Evolutionary conservation across 2,113 vertebrate genomes (phyloP).

Genomic region (Holacanthus passer): DNA sequence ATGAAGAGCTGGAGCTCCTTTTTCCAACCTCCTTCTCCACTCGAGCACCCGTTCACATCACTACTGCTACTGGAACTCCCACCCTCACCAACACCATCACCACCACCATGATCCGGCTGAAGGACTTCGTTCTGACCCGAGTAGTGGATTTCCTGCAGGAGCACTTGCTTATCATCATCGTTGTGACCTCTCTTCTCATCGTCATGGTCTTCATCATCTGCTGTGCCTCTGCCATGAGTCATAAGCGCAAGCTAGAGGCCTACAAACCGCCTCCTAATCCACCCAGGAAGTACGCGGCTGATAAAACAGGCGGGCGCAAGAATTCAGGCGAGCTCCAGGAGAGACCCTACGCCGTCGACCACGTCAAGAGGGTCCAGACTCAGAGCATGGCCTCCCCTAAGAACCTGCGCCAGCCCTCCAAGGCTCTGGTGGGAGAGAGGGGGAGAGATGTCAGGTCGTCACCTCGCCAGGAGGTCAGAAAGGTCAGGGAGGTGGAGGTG

Average conservation of each 20-base stretch:
- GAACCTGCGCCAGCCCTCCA: slow-evolving; percentile 87
- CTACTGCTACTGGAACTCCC: slow-evolving; percentile 10
- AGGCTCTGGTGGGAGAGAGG: slow-evolving; percentile 76
- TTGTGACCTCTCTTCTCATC: slow-evolving; percentile 91
- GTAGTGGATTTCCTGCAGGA: slow-evolving; percentile 93
- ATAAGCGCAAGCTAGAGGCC: slow-evolving; percentile 93
- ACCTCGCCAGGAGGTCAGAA: slow-evolving; percentile 72
- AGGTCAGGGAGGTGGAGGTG: slow-evolving; percentile 73
- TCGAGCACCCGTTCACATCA: slow-evolving; percentile 26
- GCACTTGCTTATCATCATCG: slow-evolving; percentile 91
- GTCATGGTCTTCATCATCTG: slow-evolving; percentile 94
- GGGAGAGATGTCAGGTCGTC: slow-evolving; percentile 77
- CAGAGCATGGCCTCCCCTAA: slow-evolving; percentile 88
- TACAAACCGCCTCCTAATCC: slow-evolving; percentile 90
- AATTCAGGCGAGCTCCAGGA: slow-evolving; percentile 86
- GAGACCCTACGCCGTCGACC: slow-evolving; percentile 81
- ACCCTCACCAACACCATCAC: slow-evolving; percentile 83
- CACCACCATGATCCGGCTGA: slow-evolving; percentile 86
- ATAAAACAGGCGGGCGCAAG: slow-evolving; percentile 80
- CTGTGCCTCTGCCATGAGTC: slow-evolving; percentile 90
- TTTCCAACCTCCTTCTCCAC: slow-evolving; percentile 79
- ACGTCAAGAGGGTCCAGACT: slow-evolving; percentile 86
- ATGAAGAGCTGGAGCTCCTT: slow-evolving; percentile 85
- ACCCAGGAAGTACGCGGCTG: slow-evolving; percentile 85
- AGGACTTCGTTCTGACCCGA: slow-evolving; percentile 85